phyloP scores from a whole-genome alignment of 2,797 vertebrate genomes.

The Melanotaenia pygmaea region DNA sequence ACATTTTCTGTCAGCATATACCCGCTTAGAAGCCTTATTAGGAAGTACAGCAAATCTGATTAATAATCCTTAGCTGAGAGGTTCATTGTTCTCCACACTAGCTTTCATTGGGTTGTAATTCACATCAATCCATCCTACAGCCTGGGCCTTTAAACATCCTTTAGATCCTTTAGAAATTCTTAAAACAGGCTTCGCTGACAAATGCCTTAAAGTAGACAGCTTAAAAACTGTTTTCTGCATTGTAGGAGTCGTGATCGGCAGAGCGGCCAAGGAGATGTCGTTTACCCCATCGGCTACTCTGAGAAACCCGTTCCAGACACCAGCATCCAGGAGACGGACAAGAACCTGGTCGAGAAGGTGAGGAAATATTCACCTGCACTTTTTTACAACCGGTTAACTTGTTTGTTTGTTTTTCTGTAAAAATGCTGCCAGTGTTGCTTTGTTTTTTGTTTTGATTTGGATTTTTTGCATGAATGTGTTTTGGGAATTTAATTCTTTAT shows the following conservation, averaged over 20 bases:
- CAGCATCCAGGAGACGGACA: constrained; percentile 95
- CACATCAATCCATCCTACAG: neutral
- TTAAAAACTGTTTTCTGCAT: neutral
- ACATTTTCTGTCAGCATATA: too few species aligned
- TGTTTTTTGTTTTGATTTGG: too few species aligned
- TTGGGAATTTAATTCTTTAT: too few species aligned
- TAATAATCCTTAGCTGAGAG: neutral
- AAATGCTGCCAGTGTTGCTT: too few species aligned
- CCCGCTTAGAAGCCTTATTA: neutral
- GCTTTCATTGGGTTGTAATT: neutral
- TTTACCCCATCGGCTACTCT: constrained; percentile 93
- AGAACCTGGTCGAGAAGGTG: constrained; percentile 97
- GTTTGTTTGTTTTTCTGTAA: neutral
- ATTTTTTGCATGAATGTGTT: too few species aligned
- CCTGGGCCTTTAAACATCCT: too few species aligned
- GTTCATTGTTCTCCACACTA: neutral
- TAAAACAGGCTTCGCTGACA: too few species aligned
- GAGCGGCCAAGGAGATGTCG: constrained; percentile 87
- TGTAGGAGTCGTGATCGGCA: constrained; percentile 71
- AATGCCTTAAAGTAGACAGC: neutral
- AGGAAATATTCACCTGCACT: constrained; percentile 1
- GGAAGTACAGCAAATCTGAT: neutral
- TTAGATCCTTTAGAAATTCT: too few species aligned
- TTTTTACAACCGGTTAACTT: neutral
- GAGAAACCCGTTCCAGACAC: constrained; percentile 95